A percentile compares a stretch with the other conserved stretches of the same genome.
Conservation (phyloP, 1,140 invertebrate genomes). For the Battus philenor region DNA sequence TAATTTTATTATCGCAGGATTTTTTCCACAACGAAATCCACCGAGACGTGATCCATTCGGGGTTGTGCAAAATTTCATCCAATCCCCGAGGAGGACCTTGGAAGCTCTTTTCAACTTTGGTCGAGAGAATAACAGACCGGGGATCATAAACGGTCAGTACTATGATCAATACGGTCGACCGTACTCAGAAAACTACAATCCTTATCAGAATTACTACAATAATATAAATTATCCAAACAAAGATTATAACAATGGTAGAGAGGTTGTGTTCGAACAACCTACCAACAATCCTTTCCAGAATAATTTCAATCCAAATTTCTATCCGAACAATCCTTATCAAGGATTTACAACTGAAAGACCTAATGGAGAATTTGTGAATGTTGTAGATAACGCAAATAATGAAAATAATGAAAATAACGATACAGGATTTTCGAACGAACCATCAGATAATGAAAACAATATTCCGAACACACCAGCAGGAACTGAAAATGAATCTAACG, state of each 20-base stretch:
- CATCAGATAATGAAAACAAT: neutral
- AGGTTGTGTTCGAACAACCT: neutral
- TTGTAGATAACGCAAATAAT: neutral
- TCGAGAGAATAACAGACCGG: conserved; percentile 17
- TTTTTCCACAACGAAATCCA: conserved; percentile 40
- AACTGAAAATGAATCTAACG: neutral
- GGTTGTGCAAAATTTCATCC: conserved; percentile 28
- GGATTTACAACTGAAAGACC: conserved; percentile 2
- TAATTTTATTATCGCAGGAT: conserved; percentile 42
- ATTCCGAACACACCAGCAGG: neutral
- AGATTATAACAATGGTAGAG: conserved; percentile 9
- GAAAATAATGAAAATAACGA: neutral
- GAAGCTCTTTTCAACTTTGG: conserved; percentile 26
- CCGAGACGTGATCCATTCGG: conserved; percentile 23
- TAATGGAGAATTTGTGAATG: conserved; percentile 2
- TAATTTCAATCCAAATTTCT: neutral
- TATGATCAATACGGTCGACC: neutral
- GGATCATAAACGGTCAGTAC: neutral
- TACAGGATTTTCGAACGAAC: no score
- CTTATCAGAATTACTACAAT: neutral
- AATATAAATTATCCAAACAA: conserved; percentile 1
- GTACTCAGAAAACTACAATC: neutral
- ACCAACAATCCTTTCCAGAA: conserved; percentile 5
- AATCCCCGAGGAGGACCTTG: conserved; percentile 29
- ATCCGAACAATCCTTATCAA: conserved; percentile 2